Base-by-base conservation (phyloP, 2,888 invertebrate genomes). In the Seladonia tumulorum region DNA sequence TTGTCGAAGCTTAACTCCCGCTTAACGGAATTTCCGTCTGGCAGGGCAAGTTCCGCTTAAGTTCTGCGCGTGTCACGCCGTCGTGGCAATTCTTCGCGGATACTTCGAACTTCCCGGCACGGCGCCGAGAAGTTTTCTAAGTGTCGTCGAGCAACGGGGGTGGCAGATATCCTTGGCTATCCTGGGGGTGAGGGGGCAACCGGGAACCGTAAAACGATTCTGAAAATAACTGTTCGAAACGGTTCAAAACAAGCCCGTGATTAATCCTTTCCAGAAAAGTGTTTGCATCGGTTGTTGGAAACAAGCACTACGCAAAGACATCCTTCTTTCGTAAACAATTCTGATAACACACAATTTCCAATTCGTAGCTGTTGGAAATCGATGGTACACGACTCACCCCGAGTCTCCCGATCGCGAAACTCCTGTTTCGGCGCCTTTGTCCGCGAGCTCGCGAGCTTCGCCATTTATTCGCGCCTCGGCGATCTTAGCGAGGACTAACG, bases 21-120 rank as follows among this genome's bases (percentile, higher is more conserved):
- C 25, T 14, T 25, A 25, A 60, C 5, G 29, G 60, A 29, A 60
- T 60, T 60, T 25, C 60, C 60, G 60, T 60, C 60, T 14, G 25
- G 10, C 22, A 10, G 60, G 25, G 5, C 25, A 25, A 60, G 60
- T 60, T 60, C n/a, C 5, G 14, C 1, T 1, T 0, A 60, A 60
- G 60, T 60, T 60, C 25, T 29, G 60, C 60, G 60, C 60, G 60
- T 60, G 60, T 60, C 60, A 29, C 60, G 25, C 25, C 60, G 60
- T 60, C 60, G 7, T 14, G 60, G 60, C 60, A 60, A 60, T 60
- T 60, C 60, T 60, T 60, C 14, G 25, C 60, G 5, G 60, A 60
- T 60, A 29, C 60, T 60, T 60, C 14, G 60, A 60, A 60, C 60
- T 25, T 14, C 14, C 5, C 5, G 12, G 1, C 25, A 5, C 60